A percentile compares a stretch with the other conserved stretches of the same genome.
Conservation (phyloP, 2,113 vertebrate genomes). For the Edolisoma coerulescens region DNA sequence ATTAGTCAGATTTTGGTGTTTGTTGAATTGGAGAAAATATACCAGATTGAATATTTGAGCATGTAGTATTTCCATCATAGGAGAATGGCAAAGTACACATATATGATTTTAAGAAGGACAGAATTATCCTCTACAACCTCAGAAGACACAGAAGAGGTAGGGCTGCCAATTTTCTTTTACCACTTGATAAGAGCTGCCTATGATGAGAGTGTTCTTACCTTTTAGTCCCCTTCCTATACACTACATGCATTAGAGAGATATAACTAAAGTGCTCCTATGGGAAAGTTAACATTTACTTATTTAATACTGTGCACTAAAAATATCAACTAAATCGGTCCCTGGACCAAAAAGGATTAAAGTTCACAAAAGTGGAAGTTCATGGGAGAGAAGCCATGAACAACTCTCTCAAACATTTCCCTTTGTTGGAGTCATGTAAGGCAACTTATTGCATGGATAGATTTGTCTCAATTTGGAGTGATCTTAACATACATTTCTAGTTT, state of each 20-base stretch:
- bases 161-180: neutral
- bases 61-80: neutral
- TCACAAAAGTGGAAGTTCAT: neutral
- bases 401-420: neutral
- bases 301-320: neutral
- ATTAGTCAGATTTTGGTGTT: constrained; percentile 22
- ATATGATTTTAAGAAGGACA: neutral
- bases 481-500: neutral
- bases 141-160: neutral
- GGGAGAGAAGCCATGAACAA: neutral
- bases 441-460: neutral
- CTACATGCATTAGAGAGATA: neutral
- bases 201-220: neutral
- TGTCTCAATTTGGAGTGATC: neutral
- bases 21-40: constrained; percentile 12
- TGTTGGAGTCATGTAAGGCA: neutral
- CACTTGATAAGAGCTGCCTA: neutral
- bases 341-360: neutral
- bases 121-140: neutral
- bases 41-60: neutral
- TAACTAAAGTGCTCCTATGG: neutral
- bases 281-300: constrained; percentile 12
- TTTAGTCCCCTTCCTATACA: neutral
- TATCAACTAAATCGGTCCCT: neutral
- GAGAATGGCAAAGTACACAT: neutral